Percentiles rank a stretch among this genome's conserved stretches.
Conservation (phyloP, 1,140 invertebrate genomes). For the Caenorhabditis briggsae region DNA sequence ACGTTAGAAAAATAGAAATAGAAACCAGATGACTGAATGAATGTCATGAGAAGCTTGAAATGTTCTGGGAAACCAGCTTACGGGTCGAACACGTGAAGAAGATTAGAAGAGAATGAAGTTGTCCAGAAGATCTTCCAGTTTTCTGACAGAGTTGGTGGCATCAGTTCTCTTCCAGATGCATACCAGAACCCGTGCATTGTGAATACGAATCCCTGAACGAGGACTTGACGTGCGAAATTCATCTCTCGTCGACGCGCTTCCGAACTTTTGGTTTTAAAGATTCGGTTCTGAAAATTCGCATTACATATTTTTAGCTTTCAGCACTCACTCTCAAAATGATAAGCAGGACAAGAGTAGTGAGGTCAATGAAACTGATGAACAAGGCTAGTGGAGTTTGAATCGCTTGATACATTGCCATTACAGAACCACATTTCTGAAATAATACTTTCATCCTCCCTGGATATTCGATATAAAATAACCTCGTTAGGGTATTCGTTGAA, state of each 20-base stretch:
- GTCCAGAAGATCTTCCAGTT: conserved; percentile 17
- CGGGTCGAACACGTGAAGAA: not conserved
- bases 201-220: not conserved
- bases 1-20: not conserved
- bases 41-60: too few relatives aligned
- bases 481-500: not conserved
- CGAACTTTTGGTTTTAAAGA: not conserved
- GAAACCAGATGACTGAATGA: too few relatives aligned
- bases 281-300: not conserved
- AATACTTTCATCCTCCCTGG: not conserved
- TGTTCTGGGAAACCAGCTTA: not conserved
- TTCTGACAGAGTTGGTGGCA: not conserved
- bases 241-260: not conserved
- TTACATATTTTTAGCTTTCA: not conserved
- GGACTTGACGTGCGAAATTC: not conserved
- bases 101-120: not conserved
- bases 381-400: not conserved
- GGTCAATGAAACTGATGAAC: not conserved
- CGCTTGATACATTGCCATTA: not conserved
- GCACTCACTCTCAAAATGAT: not conserved
- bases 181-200: not conserved
- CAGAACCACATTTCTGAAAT: not conserved
- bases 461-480: not conserved
- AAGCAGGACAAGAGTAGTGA: not conserved
- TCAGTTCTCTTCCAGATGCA: not conserved